Percentiles rank a stretch among this genome's conserved stretches.
Evolutionary conservation across 2,113 vertebrate genomes (phyloP).

Genomic region (Burhinus bistriatus): DNA sequence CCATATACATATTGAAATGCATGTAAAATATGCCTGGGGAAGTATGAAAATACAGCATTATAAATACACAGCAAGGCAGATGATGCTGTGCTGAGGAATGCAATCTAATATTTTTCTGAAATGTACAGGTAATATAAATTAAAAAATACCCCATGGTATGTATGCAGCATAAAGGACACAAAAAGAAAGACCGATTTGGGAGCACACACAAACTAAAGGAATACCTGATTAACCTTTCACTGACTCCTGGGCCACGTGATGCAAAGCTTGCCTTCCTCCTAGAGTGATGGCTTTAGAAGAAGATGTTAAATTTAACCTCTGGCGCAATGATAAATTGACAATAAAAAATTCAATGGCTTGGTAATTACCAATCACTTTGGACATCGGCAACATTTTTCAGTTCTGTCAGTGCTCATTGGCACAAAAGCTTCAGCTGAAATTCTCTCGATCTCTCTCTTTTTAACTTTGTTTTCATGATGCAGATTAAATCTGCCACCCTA

Average conservation of each 20-base stretch:
- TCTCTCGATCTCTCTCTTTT: slow-evolving; percentile 90
- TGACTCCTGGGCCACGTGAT: slow-evolving; percentile 88
- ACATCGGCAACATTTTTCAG: slow-evolving; percentile 97
- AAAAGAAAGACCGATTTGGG: slow-evolving; percentile 75
- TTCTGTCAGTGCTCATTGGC: slow-evolving; percentile 91
- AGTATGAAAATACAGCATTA: slow-evolving; percentile 21
- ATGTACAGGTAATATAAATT: slow-evolving; percentile 47
- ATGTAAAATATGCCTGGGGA: slow-evolving; percentile 13
- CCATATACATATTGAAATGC: background rate
- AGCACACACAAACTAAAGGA: slow-evolving; percentile 84
- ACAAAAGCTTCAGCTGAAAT: slow-evolving; percentile 93
- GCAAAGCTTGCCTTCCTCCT: slow-evolving; percentile 80
- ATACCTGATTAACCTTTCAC: slow-evolving; percentile 98
- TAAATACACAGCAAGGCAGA: slow-evolving; percentile 16
- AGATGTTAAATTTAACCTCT: slow-evolving; percentile 97
- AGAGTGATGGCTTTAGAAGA: slow-evolving; percentile 90
- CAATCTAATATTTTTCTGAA: slow-evolving; percentile 55
- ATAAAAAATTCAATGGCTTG: slow-evolving; percentile 98
- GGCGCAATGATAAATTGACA: slow-evolving; percentile 99
- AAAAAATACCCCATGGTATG: slow-evolving; percentile 23
- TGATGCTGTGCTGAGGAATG: slow-evolving; percentile 5
- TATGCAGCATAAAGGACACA: slow-evolving; percentile 13
- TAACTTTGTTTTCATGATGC: slow-evolving; percentile 99
- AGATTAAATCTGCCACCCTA: slow-evolving; percentile 99
- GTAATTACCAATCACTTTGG: slow-evolving; percentile 99